phyloP scores from a whole-genome alignment of 2,888 invertebrate species.

The Hemistola chrysoprasaria region DNA sequence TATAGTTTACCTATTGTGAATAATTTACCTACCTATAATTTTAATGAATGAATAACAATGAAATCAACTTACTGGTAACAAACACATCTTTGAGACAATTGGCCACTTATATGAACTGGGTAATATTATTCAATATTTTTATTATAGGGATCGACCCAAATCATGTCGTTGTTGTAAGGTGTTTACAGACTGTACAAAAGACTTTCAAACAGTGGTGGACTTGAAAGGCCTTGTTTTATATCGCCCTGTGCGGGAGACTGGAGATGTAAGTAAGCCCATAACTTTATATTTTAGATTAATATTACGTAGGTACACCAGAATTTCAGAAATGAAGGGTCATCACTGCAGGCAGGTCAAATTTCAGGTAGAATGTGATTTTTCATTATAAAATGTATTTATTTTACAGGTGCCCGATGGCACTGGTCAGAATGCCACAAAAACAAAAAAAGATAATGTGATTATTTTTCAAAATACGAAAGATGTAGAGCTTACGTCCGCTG shows the following conservation, averaged over 20 bases:
- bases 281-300: too few species aligned
- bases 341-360: too few species aligned
- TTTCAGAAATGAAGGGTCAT: too few species aligned
- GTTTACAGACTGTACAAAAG: slow-evolving; percentile 26
- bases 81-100: too few species aligned
- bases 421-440: slow-evolving; percentile 9
- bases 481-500: slow-evolving; percentile 30
- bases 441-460: slow-evolving; percentile 32
- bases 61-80: slow-evolving; percentile 8
- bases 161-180: slow-evolving; percentile 30
- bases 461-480: slow-evolving; percentile 47
- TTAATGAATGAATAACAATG: slow-evolving; percentile 5
- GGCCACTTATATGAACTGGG: too few species aligned
- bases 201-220: slow-evolving; percentile 43
- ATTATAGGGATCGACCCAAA: background rate
- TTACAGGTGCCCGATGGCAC: slow-evolving; percentile 13
- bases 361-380: too few species aligned
- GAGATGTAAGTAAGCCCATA: slow-evolving; percentile 33
- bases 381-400: too few species aligned
- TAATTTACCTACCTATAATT: background rate
- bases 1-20: too few species aligned
- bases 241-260: slow-evolving; percentile 27
- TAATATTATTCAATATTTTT: too few species aligned
- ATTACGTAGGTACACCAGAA: too few species aligned
- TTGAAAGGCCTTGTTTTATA: slow-evolving; percentile 47